Base-by-base conservation (phyloP, 2,113 vertebrate genomes). In the Enhydra lutris region DNA sequence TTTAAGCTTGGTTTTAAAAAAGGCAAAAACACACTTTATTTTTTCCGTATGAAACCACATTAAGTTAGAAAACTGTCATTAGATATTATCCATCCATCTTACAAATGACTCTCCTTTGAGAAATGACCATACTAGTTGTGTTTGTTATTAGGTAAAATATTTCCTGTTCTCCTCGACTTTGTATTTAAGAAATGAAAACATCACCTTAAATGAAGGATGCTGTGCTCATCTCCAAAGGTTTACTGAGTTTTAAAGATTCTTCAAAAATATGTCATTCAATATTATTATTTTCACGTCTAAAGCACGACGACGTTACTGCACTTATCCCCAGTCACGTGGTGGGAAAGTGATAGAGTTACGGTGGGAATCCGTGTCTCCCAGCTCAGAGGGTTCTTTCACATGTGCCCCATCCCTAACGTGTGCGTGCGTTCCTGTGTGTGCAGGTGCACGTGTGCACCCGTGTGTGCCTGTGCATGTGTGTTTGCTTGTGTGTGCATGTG, bases 1-100 rank as follows among this genome's bases (percentile, higher is more conserved):
- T 95, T 84, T 63, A 86, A 90, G 71, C 34, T 94, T 71, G 52
- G 69, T 88, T 94, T 95, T 39, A 42, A 82, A 78, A 76, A 36
- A 87, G 26, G 52, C 81, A 91, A 83, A 90, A 82, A 23, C 63
- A 23, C 36, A 39, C 31, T 93, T 92, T 63, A 24, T 91, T 79
- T 50, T 82, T 84, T 39, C 81, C 26, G 10, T 71, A 6, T 34
- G 50, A 42, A 73, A 61, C 10, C 39, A 29, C 36, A 17, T 52
- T 83, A 34, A 73, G 76, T 86, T 24, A 55, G 73, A 79, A 81
- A 85, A 47, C 23, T 11, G 34, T 45, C 45, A 47, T 23, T 34
- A 50, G 34, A 20, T 11, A 4, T 21, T 11, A 7, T 26, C 39
- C 26, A 4, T 42, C 14, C 6, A 7, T 31, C 39, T 78, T 78